A percentile compares a stretch with the other conserved stretches of the same genome.
phyloP scores from a whole-genome alignment of 1,140 invertebrate species.

The Leptinotarsa undecemlineata region DNA sequence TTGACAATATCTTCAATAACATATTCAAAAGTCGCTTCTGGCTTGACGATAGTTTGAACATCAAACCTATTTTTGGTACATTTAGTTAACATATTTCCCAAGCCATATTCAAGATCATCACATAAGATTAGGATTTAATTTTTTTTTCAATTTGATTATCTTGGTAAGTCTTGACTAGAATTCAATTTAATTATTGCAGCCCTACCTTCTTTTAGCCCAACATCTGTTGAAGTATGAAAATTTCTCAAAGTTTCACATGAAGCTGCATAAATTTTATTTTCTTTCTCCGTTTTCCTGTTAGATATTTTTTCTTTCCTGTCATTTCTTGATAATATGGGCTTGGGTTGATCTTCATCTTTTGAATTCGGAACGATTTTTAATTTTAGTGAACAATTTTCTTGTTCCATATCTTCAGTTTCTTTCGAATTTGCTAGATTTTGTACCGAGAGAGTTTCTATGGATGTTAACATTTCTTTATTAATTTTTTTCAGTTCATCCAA shows the following conservation, averaged over 20 bases:
- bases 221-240: background rate
- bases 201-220: background rate
- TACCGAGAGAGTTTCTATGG: background rate
- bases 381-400: background rate
- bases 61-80: background rate
- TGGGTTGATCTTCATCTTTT: background rate
- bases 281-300: background rate
- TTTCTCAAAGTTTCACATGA: background rate
- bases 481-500: background rate
- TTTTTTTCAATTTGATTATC: background rate
- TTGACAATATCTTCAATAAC: background rate
- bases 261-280: conserved; percentile 1
- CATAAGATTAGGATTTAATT: background rate
- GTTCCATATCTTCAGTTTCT: background rate
- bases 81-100: background rate
- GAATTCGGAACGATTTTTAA: background rate
- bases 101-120: background rate
- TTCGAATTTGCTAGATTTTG: background rate
- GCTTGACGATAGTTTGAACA: conserved; percentile 3
- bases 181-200: background rate
- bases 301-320: background rate
- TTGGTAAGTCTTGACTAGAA: background rate
- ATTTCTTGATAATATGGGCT: background rate
- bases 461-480: conserved; percentile 4
- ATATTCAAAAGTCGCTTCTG: background rate